A percentile compares a stretch with the other conserved stretches of the same genome.
Conservation (phyloP, 2,113 vertebrate species). For the Uria aalge region DNA sequence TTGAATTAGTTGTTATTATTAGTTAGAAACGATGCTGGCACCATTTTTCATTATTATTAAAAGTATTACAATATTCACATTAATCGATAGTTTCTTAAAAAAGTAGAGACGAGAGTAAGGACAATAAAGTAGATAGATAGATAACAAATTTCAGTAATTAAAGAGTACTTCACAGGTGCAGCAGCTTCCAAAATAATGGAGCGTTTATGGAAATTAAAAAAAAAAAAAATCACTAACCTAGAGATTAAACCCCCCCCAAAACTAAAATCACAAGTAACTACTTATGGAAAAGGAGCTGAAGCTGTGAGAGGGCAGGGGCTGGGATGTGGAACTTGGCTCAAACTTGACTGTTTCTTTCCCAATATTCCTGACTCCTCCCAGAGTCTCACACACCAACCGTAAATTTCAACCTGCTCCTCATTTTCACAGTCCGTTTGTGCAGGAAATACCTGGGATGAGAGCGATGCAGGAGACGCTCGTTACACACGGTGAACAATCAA, state of each 20-base stretch:
- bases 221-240: background rate
- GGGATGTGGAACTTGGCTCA: background rate
- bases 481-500: background rate
- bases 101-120: background rate
- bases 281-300: background rate
- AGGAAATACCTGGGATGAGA: background rate
- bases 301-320: background rate
- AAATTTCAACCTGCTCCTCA: background rate
- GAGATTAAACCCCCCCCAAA: background rate
- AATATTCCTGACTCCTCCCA: fast-evolving
- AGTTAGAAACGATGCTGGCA: background rate
- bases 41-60: background rate
- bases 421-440: background rate
- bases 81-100: background rate
- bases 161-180: background rate
- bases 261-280: background rate
- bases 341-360: background rate
- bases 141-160: background rate
- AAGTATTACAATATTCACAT: background rate
- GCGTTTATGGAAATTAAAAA: background rate
- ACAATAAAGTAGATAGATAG: background rate
- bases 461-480: background rate
- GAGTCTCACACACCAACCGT: no score
- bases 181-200: background rate
- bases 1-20: background rate